A percentile compares a stretch with the other conserved stretches of the same genome.
These are phyloP conservation scores for Acleris cristana DNA, from an alignment of 2,888 invertebrate genomes.

Conservation along the genomic window DNA sequence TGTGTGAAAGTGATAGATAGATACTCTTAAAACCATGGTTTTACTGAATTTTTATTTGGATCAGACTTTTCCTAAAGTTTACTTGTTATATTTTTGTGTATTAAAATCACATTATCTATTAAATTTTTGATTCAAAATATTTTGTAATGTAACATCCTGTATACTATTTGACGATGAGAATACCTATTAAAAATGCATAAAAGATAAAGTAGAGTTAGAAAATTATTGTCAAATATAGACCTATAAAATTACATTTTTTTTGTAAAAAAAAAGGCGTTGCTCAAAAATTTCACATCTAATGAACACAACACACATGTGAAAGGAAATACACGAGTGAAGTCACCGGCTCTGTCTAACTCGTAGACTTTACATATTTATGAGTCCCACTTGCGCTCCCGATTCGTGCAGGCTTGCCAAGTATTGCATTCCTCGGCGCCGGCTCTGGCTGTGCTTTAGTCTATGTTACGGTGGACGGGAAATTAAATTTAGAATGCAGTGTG, in stretches of 20 bases:
- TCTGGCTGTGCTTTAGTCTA: background rate
- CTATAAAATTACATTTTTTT: background rate
- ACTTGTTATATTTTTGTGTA: too few relatives aligned
- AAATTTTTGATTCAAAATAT: too few relatives aligned
- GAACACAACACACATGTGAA: background rate
- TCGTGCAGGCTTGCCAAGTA: conserved; percentile 6
- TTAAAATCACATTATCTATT: too few relatives aligned
- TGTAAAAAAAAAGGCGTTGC: background rate
- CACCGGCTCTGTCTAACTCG: conserved; percentile 9
- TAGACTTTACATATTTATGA: conserved; percentile 20
- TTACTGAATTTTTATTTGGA: too few relatives aligned
- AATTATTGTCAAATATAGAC: background rate
- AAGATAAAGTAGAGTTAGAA: background rate
- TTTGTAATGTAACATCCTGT: too few relatives aligned
- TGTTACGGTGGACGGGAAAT: background rate
- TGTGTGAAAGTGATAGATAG: too few relatives aligned
- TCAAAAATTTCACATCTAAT: background rate
- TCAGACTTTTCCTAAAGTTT: too few relatives aligned
- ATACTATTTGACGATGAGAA: too few relatives aligned
- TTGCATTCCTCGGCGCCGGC: background rate
- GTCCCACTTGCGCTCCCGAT: conserved; percentile 1
- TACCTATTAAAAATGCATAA: too few relatives aligned
- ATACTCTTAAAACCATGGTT: too few relatives aligned
- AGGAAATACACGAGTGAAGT: conserved; percentile 2
- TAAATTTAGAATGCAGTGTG: background rate